Evolutionary conservation across 1,140 invertebrate genomes (phyloP), one percentile per base, ranked within the genome.

Genomic region (Aplysia californica): DNA sequence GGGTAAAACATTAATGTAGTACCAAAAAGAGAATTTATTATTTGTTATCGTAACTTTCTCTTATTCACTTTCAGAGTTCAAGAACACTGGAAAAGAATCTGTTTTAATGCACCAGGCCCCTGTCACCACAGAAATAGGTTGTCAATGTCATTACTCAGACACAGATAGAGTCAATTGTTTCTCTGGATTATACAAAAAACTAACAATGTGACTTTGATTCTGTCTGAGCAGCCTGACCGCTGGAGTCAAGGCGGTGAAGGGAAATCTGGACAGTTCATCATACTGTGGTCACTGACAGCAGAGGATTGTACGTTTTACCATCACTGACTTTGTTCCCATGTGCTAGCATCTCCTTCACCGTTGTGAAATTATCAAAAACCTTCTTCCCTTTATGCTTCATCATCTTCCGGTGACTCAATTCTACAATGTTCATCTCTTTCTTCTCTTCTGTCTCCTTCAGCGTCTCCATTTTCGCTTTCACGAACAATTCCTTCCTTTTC

Each of bases 381-480:
- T 89, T 90, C 75, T 88, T 89, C 18, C 85, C 85, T 81, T 89
- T 90, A 75, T 88, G 88, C 72, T 88, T 89, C 80, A 88, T 88
- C 90, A 91, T 91, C 83, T 91, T 92, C 69, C 87, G 85, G 58
- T 91, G 89, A 79, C 90, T 91, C 3, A 92, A 80, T 83, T 91
- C 89, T 15, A 91, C 82, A 80, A 92, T 90, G 77, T 87, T 87
- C 61, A 85, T 70, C 65, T 86, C 84, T 73, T 85, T 86, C 75
- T 87, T 86, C 76, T 87, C 87, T 67, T 86, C 84, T 29, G 79
- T 80, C 83, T 89, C 86, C 77, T 88, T 88, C 59, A 87, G 70
- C n/a, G 88, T 88, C 75, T 89, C 88, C 87, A 89, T 88, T 77
- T 84, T 83, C 21, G 83, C 83, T 70, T 83, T 83, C 50, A 86